Evolutionary conservation across 2,888 invertebrate genomes (phyloP), one percentile per base, ranked within the genome.

Genomic region (Diadegma fenestrale): DNA sequence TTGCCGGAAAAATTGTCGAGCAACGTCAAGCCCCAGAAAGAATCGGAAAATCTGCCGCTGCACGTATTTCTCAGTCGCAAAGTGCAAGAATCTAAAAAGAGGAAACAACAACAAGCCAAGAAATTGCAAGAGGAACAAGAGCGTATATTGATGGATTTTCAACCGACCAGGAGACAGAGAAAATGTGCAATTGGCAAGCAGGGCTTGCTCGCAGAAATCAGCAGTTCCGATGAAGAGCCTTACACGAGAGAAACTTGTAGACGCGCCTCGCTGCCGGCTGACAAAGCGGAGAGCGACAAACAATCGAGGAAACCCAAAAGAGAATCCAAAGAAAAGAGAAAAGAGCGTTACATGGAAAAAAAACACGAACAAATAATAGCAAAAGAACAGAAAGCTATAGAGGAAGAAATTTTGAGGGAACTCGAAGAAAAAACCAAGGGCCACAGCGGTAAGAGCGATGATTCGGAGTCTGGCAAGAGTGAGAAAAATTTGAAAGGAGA

Each of bases 141-240:
- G 12, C 81, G 85, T 1, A 88, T 92, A 19, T 61, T 92, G 0
- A 86, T 92, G 81, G 91, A 93, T 14, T 90, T 93, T 1, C 93
- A 92, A 73, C 91, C 93, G 0, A 93, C 92, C 5, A 90, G 94
- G 7, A 89, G 93, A 30, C 97, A 97, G 88, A 95, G 97, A 79
- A 97, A 97, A 90, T 97, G 97, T 90, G 96, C 97, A 0, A 97
- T 97, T 41, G 97, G 97, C 54, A 97, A 97, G 89, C 97, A 97
- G 88, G 97, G 97, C 89, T 95, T 97, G 68, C 92, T 97, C 78
- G 96, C 97, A 0, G 97, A 97, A 91, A 96, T 96, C 76, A 94
- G 94, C 72, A 93, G 93, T 69, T 93, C 94, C 0, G 93, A 94
- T 22, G 93, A 94, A 5, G 93, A 94, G 19, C 80, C 86, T 0